These are phyloP conservation scores for Venustoraphidia nigricollis DNA, from an alignment of 2,888 invertebrate genomes.

Conservation along the genomic window DNA sequence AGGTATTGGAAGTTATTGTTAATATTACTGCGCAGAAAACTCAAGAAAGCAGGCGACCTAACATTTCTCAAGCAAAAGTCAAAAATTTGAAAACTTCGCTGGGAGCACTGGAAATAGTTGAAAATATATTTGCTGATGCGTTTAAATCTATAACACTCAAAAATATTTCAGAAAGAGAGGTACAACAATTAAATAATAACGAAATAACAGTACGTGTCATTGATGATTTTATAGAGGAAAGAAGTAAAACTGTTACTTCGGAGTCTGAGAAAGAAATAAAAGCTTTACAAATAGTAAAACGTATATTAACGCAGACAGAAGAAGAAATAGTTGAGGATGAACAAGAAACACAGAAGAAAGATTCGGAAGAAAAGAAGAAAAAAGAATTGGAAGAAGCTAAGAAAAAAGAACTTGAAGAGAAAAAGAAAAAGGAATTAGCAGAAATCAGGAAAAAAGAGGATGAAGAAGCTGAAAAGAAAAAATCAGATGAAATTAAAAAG, in stretches of 20 bases:
- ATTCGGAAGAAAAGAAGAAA: conserved; percentile 9
- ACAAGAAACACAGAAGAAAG: conserved; percentile 1
- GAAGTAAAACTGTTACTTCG: too few relatives aligned
- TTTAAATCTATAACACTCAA: too few relatives aligned
- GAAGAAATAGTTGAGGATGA: background rate
- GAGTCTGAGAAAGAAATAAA: background rate
- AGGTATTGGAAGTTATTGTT: background rate
- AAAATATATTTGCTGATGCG: too few relatives aligned
- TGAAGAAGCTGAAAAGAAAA: background rate
- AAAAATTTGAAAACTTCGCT: too few relatives aligned
- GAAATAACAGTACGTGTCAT: too few relatives aligned
- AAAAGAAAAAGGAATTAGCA: conserved; percentile 5
- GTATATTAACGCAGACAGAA: background rate
- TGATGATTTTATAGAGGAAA: too few relatives aligned
- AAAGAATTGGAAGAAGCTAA: conserved; percentile 8
- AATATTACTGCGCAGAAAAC: too few relatives aligned
- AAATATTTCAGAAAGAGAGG: too few relatives aligned
- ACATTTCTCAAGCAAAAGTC: too few relatives aligned
- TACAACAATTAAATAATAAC: too few relatives aligned
- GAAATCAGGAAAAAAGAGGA: background rate
- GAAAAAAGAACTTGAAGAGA: conserved; percentile 4
- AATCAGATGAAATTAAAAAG: conserved; percentile 6
- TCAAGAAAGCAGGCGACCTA: too few relatives aligned
- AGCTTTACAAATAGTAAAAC: background rate
- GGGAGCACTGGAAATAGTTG: too few relatives aligned